Conservation (phyloP, 2,113 vertebrate genomes). For the Corythoichthys haematopterus region DNA sequence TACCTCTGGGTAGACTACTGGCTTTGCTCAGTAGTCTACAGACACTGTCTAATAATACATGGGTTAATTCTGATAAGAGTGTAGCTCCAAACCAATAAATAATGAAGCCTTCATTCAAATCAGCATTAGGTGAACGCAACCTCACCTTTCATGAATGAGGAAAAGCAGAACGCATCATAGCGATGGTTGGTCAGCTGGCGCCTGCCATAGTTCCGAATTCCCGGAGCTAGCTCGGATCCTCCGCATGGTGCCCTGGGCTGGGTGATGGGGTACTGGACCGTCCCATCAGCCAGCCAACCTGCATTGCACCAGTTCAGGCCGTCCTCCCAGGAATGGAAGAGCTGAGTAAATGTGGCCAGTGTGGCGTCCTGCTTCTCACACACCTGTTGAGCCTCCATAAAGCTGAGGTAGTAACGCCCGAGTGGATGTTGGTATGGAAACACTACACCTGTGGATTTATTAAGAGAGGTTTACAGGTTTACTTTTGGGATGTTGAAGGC, state of each 20-base stretch:
- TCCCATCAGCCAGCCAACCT: slow-evolving; percentile 83
- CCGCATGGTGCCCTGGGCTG: slow-evolving; percentile 75
- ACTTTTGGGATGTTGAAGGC: neutral
- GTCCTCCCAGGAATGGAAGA: slow-evolving; percentile 82
- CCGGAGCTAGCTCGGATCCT: slow-evolving; percentile 69
- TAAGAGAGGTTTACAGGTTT: neutral
- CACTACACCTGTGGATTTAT: slow-evolving; percentile 73
- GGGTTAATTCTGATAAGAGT: no score
- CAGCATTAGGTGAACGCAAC: neutral
- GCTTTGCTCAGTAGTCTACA: no score
- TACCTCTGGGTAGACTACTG: no score
- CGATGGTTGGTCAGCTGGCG: slow-evolving; percentile 72
- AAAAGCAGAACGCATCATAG: slow-evolving; percentile 87
- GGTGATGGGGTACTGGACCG: slow-evolving; percentile 83
- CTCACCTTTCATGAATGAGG: slow-evolving; percentile 73
- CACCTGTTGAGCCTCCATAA: slow-evolving; percentile 70
- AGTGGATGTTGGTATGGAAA: slow-evolving; percentile 82
- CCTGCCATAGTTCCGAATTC: slow-evolving; percentile 79
- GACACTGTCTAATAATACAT: no score
- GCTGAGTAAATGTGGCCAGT: slow-evolving; percentile 81
- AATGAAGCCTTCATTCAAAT: neutral
- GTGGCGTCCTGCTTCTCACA: slow-evolving; percentile 78
- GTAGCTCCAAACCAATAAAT: no score
- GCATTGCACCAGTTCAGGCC: slow-evolving; percentile 88
- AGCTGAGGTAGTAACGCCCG: slow-evolving; percentile 81